Evolutionary conservation across 2,797 vertebrate species (phyloP).

Genomic region (Fratercula arctica): DNA sequence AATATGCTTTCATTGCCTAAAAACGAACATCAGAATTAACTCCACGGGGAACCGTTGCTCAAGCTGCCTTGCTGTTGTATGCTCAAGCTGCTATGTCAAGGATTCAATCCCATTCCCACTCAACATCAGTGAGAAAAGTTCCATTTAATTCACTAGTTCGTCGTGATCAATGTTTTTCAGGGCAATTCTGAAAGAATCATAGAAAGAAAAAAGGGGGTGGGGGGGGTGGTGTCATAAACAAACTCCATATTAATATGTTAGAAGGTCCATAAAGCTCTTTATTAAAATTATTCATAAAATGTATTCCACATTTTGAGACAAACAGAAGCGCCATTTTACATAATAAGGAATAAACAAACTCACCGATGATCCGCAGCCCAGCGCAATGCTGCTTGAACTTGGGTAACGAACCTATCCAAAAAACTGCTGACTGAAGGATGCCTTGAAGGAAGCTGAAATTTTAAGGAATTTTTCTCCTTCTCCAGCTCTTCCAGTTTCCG

Average conservation of each 20-base stretch:
- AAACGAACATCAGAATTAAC: constrained; percentile 33
- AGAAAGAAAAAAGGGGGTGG: background rate
- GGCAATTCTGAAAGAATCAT: background rate
- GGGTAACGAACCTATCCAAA: constrained; percentile 78
- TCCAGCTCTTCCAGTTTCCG: constrained; percentile 85
- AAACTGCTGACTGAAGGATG: constrained; percentile 81
- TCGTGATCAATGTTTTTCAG: background rate
- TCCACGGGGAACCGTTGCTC: background rate
- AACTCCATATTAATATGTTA: background rate
- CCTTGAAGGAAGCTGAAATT: constrained; percentile 85
- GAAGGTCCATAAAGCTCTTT: background rate
- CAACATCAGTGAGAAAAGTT: background rate
- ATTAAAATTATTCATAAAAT: background rate
- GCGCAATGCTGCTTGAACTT: constrained; percentile 76
- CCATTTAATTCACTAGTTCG: background rate
- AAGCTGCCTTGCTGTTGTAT: background rate
- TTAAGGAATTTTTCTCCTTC: constrained; percentile 76
- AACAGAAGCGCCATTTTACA: background rate
- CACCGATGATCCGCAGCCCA: constrained; percentile 52
- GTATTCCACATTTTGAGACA: background rate
- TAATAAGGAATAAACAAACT: background rate
- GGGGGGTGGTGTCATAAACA: background rate
- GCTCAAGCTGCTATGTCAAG: background rate
- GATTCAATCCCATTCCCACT: background rate
- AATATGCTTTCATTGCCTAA: background rate